Conservation (phyloP, 2,113 vertebrate genomes). For the Regulus satrapa region DNA sequence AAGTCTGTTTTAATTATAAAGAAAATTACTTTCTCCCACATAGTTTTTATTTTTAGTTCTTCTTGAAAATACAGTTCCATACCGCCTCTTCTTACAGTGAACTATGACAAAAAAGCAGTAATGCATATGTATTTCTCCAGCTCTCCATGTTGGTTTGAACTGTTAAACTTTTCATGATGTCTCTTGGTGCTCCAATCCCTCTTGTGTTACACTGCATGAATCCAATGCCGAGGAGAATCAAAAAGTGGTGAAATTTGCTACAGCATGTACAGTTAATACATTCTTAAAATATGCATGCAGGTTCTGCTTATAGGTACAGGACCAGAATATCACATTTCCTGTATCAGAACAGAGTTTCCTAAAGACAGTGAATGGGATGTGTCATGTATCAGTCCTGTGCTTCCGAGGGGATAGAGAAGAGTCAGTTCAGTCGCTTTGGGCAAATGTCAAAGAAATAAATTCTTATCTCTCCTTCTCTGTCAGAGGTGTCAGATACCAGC, state of each 20-base stretch:
- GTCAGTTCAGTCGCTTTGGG: neutral
- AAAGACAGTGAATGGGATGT: neutral
- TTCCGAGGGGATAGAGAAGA: neutral
- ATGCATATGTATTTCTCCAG: neutral
- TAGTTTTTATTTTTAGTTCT: neutral
- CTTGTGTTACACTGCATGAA: neutral
- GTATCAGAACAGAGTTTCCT: neutral
- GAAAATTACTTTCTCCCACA: neutral
- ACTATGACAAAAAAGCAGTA: neutral
- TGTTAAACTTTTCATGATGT: neutral
- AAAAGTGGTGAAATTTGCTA: neutral
- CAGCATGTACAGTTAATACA: neutral
- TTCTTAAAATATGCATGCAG: neutral
- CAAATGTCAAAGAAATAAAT: neutral
- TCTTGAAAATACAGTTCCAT: neutral
- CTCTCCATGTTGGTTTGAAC: neutral
- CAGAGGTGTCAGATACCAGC: neutral
- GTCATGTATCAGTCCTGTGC: neutral
- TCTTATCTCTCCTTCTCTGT: neutral
- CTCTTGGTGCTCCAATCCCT: neutral
- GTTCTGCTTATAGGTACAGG: neutral
- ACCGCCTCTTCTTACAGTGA: neutral
- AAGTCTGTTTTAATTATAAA: conserved; percentile 29
- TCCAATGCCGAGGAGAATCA: neutral
- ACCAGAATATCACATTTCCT: neutral